Evolutionary conservation across 2,113 vertebrate species (phyloP).

Genomic region (Calonectris borealis): DNA sequence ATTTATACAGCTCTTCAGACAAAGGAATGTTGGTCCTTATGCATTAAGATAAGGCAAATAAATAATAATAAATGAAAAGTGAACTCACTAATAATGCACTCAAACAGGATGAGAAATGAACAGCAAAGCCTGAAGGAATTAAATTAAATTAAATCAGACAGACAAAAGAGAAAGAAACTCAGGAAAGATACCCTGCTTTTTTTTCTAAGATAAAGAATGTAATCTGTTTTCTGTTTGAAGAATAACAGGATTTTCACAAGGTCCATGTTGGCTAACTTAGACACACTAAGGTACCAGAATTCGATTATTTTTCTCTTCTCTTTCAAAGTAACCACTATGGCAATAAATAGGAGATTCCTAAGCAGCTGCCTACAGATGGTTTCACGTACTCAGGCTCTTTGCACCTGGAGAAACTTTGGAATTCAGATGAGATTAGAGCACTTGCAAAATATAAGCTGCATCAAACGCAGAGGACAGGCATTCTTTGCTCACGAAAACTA

Average conservation of each 20-base stretch:
- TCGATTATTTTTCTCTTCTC: neutral
- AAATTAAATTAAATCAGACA: neutral
- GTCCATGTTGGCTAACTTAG: neutral
- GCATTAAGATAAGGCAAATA: neutral
- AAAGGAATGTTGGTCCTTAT: neutral
- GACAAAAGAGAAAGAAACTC: neutral
- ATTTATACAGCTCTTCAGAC: neutral
- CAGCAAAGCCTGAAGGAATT: neutral
- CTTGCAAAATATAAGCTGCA: neutral
- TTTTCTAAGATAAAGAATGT: neutral
- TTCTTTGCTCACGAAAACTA: neutral
- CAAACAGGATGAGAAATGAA: neutral
- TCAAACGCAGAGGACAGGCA: neutral
- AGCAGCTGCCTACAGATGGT: neutral
- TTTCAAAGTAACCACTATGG: neutral
- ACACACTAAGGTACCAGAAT: neutral
- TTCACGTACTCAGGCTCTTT: neutral
- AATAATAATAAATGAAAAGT: neutral
- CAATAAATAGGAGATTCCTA: neutral
- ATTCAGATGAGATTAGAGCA: neutral
- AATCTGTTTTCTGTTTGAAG: neutral
- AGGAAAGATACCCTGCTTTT: neutral
- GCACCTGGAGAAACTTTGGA: neutral
- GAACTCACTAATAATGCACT: neutral
- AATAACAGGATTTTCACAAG: neutral